Conservation (phyloP, 2,888 invertebrate genomes). For the Chrysolina haemoptera region DNA sequence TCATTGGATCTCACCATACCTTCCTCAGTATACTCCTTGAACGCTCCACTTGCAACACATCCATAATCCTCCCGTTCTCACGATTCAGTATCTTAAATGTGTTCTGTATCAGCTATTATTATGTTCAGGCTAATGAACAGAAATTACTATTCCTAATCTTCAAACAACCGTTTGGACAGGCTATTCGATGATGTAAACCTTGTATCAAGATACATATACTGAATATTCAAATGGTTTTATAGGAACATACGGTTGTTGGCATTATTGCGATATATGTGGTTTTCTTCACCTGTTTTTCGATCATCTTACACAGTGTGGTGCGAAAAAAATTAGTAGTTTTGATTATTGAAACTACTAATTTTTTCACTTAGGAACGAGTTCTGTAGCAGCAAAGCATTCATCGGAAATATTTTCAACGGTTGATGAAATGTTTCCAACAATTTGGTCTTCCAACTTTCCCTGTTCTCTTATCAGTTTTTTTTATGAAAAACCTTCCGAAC, state of each 20-base stretch:
- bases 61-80: background rate
- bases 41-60: background rate
- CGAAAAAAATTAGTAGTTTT: too few relatives aligned
- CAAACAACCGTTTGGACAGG: conserved; percentile 3
- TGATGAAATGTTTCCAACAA: too few relatives aligned
- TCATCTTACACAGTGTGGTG: too few relatives aligned
- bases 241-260: background rate
- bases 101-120: background rate
- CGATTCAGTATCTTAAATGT: background rate
- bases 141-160: conserved; percentile 15
- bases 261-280: background rate
- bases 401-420: too few relatives aligned
- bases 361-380: too few relatives aligned
- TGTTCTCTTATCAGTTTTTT: too few relatives aligned
- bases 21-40: background rate
- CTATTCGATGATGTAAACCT: conserved; percentile 6
- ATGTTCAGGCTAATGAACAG: background rate
- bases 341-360: too few relatives aligned
- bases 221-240: background rate
- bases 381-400: too few relatives aligned
- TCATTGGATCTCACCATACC: too few relatives aligned
- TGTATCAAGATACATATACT: background rate
- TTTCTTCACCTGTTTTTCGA: background rate
- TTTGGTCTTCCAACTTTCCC: too few relatives aligned
- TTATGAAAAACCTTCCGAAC: too few relatives aligned